A percentile compares a stretch with the other conserved stretches of the same genome.
These are phyloP conservation scores for Drosophila lacertosa DNA, from an alignment of 1,140 invertebrate species.

Conservation along the genomic window DNA sequence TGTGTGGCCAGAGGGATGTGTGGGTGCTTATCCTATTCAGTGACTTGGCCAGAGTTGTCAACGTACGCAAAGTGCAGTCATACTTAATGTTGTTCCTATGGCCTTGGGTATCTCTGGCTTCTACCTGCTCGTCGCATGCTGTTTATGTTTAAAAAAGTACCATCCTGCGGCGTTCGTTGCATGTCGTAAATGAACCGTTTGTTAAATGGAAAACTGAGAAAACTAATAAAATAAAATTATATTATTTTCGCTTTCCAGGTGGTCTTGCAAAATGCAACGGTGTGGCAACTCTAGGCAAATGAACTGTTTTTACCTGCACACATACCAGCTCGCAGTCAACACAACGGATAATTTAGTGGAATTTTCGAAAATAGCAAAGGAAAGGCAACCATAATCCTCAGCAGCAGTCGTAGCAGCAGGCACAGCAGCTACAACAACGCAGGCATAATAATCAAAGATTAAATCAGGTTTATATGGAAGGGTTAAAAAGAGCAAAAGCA, in stretches of 20 bases:
- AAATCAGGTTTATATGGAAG: slow-evolving; percentile 82
- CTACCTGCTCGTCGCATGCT: slow-evolving; percentile 27
- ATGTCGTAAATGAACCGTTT: slow-evolving; percentile 40
- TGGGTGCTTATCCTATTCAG: slow-evolving; percentile 54
- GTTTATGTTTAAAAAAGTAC: slow-evolving; percentile 35
- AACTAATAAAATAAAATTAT: slow-evolving; percentile 51
- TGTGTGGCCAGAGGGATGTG: slow-evolving; percentile 3
- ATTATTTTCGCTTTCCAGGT: slow-evolving; percentile 67
- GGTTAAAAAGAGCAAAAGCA: slow-evolving; percentile 72
- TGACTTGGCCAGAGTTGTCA: slow-evolving; percentile 55
- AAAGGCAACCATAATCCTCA: slow-evolving; percentile 55
- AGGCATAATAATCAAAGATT: slow-evolving; percentile 80
- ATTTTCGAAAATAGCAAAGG: slow-evolving; percentile 79
- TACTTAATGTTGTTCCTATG: slow-evolving; percentile 18
- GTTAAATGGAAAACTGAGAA: slow-evolving; percentile 27
- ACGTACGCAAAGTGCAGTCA: slow-evolving; percentile 6
- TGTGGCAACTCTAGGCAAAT: slow-evolving; percentile 75
- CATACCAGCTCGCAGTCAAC: slow-evolving; percentile 29
- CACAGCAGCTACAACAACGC: slow-evolving; percentile 36
- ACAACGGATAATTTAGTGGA: slow-evolving; percentile 79
- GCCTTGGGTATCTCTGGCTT: slow-evolving; percentile 41
- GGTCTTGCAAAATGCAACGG: slow-evolving; percentile 44
- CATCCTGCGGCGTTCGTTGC: background rate
- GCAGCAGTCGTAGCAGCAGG: slow-evolving; percentile 43
- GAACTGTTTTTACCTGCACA: slow-evolving; percentile 78